phyloP scores from a whole-genome alignment of 92 coral and sea anemone genomes.

The Hydrozoanthus gracilis region DNA sequence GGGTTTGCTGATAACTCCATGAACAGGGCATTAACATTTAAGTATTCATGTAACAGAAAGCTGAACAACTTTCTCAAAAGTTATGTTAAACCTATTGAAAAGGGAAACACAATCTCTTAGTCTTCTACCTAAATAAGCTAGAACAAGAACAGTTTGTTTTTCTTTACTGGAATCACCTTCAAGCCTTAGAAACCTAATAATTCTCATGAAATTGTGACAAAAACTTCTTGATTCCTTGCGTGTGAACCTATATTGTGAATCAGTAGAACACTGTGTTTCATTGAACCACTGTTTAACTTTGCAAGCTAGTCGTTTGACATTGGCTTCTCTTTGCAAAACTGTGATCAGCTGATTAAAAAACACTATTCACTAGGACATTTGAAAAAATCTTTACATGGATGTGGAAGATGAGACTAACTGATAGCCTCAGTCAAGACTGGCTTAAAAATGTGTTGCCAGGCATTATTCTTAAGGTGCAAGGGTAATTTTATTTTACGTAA shows the following conservation, averaged over 20 bases:
- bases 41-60: conserved; percentile 46
- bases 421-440: background rate
- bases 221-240: background rate
- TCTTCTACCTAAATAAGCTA: conserved; percentile 1
- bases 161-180: conserved; percentile 47
- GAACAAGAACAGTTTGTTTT: conserved; percentile 4
- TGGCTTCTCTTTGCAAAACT: conserved; percentile 12
- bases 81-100: conserved; percentile 52
- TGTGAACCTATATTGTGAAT: conserved; percentile 1
- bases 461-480: background rate
- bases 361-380: background rate
- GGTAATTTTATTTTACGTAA: too few species aligned
- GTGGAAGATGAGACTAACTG: background rate
- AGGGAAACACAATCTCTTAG: conserved; percentile 64
- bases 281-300: conserved; percentile 14
- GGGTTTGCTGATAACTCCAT: conserved; percentile 51
- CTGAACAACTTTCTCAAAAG: conserved; percentile 32
- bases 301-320: background rate
- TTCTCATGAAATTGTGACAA: conserved; percentile 3
- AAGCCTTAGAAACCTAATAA: background rate
- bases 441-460: background rate
- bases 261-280: conserved; percentile 14
- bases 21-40: conserved; percentile 49
- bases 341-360: background rate
- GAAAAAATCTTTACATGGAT: background rate